Percentiles rank a stretch among this genome's conserved stretches.
phyloP scores from a whole-genome alignment of 2,888 invertebrate genomes.

The Syrphus vitripennis region DNA sequence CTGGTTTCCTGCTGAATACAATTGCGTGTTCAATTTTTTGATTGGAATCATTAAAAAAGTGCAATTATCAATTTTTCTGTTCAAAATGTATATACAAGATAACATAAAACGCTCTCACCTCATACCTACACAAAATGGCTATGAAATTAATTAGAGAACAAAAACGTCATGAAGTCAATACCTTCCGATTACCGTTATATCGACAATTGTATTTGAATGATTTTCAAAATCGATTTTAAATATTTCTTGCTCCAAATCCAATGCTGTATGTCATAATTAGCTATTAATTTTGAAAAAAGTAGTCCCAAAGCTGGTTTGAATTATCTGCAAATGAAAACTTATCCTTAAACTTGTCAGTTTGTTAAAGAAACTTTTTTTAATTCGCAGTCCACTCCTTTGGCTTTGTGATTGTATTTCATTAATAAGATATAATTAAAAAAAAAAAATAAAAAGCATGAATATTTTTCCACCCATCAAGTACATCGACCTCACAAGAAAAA shows the following conservation, averaged over 20 bases:
- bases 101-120: too few relatives aligned
- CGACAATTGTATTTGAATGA: too few relatives aligned
- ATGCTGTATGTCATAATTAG: background rate
- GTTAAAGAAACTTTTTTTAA: background rate
- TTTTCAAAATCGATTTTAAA: background rate
- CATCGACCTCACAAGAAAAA: background rate
- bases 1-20: too few relatives aligned
- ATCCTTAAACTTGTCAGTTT: background rate
- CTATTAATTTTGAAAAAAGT: background rate
- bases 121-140: too few relatives aligned
- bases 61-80: too few relatives aligned
- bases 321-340: background rate
- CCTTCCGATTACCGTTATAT: too few relatives aligned
- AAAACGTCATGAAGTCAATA: too few relatives aligned
- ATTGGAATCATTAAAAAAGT: too few relatives aligned
- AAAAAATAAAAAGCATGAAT: constrained; percentile 33
- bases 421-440: constrained; percentile 31
- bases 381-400: background rate
- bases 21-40: too few relatives aligned
- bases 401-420: constrained; percentile 39
- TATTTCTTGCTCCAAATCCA: background rate
- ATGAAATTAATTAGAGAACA: too few relatives aligned
- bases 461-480: background rate
- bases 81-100: too few relatives aligned
- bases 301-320: background rate